phyloP scores from a whole-genome alignment of 1,140 invertebrate genomes.

The Pogonomyrmex californicus region DNA sequence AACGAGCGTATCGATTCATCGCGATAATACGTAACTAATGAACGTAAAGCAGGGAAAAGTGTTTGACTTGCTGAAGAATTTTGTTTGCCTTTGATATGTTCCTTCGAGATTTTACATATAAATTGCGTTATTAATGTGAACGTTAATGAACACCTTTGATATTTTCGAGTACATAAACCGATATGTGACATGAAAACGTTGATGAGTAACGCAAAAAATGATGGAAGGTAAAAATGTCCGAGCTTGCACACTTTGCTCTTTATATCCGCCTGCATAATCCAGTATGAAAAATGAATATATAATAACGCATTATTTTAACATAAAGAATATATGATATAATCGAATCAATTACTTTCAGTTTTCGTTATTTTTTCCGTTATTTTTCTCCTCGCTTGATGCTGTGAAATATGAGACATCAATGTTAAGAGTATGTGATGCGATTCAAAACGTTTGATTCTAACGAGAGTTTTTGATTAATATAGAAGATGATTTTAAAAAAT shows the following conservation, averaged over 20 bases:
- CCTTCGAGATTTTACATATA: conserved; percentile 63
- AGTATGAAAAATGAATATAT: conserved; percentile 16
- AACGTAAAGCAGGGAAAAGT: conserved; percentile 22
- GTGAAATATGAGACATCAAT: neutral
- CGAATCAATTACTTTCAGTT: conserved; percentile 5
- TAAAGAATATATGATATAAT: conserved; percentile 30
- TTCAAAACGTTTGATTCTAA: neutral
- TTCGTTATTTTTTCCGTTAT: neutral
- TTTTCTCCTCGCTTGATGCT: neutral
- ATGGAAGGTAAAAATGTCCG: conserved; percentile 27
- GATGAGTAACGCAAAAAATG: conserved; percentile 28
- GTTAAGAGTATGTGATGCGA: neutral
- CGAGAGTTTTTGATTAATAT: neutral
- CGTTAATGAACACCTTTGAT: conserved; percentile 59
- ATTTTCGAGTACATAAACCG: conserved; percentile 44
- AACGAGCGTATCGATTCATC: conserved; percentile 51
- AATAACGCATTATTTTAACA: conserved; percentile 10
- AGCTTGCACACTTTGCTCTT: conserved; percentile 2
- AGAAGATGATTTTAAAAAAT: neutral
- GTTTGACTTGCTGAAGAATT: conserved; percentile 49
- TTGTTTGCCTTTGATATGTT: conserved; percentile 52
- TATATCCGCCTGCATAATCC: conserved; percentile 17
- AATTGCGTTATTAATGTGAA: conserved; percentile 60
- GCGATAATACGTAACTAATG: conserved; percentile 53
- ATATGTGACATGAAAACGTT: conserved; percentile 47